phyloP scores from a whole-genome alignment of 2,113 vertebrate genomes.

The Phaetusa simplex region DNA sequence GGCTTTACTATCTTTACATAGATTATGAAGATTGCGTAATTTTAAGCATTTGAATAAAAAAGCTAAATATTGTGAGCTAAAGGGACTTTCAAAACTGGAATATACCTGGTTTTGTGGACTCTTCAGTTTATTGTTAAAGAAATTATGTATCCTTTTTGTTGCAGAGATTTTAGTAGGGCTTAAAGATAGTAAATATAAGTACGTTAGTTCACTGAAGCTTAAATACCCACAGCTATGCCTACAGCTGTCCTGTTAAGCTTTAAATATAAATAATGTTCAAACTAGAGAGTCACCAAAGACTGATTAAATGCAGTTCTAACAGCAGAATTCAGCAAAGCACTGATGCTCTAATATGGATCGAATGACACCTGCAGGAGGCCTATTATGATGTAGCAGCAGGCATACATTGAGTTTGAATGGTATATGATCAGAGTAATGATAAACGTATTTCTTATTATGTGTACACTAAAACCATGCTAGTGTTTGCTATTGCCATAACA shows the following conservation, averaged over 20 bases:
- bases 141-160: background rate
- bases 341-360: background rate
- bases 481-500: background rate
- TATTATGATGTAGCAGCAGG: background rate
- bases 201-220: background rate
- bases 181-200: background rate
- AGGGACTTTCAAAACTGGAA: background rate
- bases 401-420: background rate
- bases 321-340: background rate
- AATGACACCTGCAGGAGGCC: background rate
- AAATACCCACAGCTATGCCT: background rate
- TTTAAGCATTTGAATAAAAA: background rate
- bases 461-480: background rate
- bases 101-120: background rate
- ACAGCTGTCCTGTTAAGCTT: background rate
- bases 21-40: background rate
- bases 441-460: background rate
- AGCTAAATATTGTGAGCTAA: background rate
- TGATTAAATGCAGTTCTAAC: background rate
- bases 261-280: background rate
- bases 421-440: background rate
- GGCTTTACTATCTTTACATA: background rate
- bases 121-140: background rate
- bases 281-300: background rate
- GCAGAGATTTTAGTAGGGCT: background rate